A percentile compares a stretch with the other conserved stretches of the same genome.
Evolutionary conservation across 2,797 vertebrate species (phyloP).

Genomic region (Epinephelus coioides): DNA sequence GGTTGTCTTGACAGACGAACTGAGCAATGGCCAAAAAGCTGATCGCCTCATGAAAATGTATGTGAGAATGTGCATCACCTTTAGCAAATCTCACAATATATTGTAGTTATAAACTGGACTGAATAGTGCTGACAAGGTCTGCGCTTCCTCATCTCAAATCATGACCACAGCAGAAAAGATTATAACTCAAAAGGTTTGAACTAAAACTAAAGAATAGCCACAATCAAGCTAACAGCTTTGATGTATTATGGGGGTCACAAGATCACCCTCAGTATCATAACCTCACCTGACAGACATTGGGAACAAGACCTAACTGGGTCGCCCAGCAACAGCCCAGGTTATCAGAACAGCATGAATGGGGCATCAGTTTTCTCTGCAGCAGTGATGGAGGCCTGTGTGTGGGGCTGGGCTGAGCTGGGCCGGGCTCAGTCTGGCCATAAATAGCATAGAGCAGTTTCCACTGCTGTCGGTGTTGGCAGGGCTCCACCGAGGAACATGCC

Average conservation of each 20-base stretch:
- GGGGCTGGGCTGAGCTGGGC: constrained; percentile 37
- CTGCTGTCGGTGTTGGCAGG: constrained; percentile 72
- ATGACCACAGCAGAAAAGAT: constrained; percentile 47
- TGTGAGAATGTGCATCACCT: background rate
- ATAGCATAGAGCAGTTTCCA: constrained; percentile 70
- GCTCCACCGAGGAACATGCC: constrained; percentile 71
- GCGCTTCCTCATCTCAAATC: constrained; percentile 38
- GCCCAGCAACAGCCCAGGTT: background rate
- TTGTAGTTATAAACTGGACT: constrained; percentile 47
- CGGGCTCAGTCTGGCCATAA: constrained; percentile 67
- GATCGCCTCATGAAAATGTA: constrained; percentile 19
- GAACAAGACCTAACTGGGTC: constrained; percentile 39
- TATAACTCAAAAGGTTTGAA: constrained; percentile 25
- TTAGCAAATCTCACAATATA: constrained; percentile 47
- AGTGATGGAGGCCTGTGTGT: constrained; percentile 38
- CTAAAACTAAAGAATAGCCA: constrained; percentile 12
- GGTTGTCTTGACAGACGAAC: constrained; percentile 14
- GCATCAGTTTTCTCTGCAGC: constrained; percentile 62
- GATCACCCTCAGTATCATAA: background rate
- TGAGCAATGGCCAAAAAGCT: background rate
- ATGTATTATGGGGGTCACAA: background rate
- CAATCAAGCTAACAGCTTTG: background rate
- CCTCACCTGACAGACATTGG: constrained; percentile 12
- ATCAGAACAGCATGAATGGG: constrained; percentile 32
- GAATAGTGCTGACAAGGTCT: constrained; percentile 52